These are phyloP conservation scores for Anisognathus igniventris DNA, from an alignment of 2,797 vertebrate species.

Conservation along the genomic window DNA sequence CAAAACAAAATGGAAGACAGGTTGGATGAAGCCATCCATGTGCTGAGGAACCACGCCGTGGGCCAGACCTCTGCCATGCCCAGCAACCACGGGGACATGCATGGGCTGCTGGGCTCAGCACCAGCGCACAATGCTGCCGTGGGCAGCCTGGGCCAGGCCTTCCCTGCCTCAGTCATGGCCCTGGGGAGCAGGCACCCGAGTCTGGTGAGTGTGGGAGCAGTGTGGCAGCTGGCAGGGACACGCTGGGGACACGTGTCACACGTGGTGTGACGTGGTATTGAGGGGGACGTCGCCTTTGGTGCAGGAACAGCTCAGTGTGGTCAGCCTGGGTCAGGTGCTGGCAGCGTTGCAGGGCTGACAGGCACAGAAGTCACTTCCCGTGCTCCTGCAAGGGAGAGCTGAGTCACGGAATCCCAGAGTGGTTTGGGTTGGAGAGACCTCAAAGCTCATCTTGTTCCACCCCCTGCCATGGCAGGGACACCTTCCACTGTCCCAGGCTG, in stretches of 20 bases:
- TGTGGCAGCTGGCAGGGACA: rapidly evolving
- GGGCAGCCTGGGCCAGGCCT: conserved; percentile 83
- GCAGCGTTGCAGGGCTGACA: rapidly evolving
- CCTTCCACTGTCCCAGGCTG: rapidly evolving
- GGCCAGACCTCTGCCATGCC: conserved; percentile 81
- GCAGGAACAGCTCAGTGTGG: background rate
- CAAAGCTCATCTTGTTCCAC: background rate
- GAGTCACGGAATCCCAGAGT: background rate
- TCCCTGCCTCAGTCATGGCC: conserved; percentile 82
- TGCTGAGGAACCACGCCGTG: conserved; percentile 92
- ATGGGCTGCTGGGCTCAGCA: conserved; percentile 79
- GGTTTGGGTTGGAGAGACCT: background rate
- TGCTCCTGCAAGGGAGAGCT: background rate
- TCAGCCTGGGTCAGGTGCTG: background rate
- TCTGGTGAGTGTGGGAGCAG: conserved; percentile 79
- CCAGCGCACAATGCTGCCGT: conserved; percentile 81
- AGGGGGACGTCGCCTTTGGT: rapidly evolving
- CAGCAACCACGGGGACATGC: conserved; percentile 85
- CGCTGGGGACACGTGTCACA: rapidly evolving
- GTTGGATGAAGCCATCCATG: conserved; percentile 96
- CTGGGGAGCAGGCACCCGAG: conserved; percentile 84
- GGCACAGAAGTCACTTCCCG: background rate
- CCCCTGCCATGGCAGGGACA: background rate
- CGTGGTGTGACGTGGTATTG: rapidly evolving
- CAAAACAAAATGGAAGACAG: conserved; percentile 98